Base-by-base conservation (phyloP, 2,797 vertebrate genomes). In the Micromesistius poutassou region DNA sequence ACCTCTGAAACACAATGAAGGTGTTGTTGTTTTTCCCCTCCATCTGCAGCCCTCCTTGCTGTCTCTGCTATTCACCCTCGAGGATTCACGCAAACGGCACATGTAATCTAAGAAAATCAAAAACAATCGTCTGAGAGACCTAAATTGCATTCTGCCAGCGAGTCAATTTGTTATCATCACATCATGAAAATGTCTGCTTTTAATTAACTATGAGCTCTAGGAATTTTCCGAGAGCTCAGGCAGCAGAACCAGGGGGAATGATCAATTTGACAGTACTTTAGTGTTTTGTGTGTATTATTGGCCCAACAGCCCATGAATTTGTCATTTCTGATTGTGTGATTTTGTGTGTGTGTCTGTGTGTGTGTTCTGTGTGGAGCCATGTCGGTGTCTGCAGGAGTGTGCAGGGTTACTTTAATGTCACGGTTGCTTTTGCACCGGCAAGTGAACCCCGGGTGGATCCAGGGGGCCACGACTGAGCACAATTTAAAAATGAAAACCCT, bases 221-320 rank as follows among this genome's bases (percentile, higher is more conserved):
- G 85, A 85, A 77, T 81, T 83, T 80, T 85, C 50, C 16, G 3
- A 33, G 81, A 77, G 82, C 87, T 85, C 73, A 13, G 28, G 6
- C 84, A 75, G 85, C 79, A 86, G 86, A 84, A 90, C 84, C 83
- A 22, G 50, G 83, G 79, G 74, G 80, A 86, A 87, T 85, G 86
- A 92, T 91, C 83, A 88, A 81, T 87, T 75, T 81, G 81, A 89
- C 82, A 73, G 74, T 80, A 50, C 76, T 89, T 87, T 82, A 86
- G 79, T 76, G 12, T 72, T 77, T 55, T 79, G 74, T 84, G 80
- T 82, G 78, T 84, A 73, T 86, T 86, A 79, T 78, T 81, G 80
- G 84, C 83, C 85, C 77, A 74, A 86, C 73, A 68, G 79, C 84
- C 80, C 68, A 77, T 84, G 87, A 89, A 88, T 89, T 19, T 72